Evolutionary conservation across 2,888 invertebrate genomes (phyloP), one percentile per base, ranked within the genome.

Genomic region (Cheiracanthium punctorium): DNA sequence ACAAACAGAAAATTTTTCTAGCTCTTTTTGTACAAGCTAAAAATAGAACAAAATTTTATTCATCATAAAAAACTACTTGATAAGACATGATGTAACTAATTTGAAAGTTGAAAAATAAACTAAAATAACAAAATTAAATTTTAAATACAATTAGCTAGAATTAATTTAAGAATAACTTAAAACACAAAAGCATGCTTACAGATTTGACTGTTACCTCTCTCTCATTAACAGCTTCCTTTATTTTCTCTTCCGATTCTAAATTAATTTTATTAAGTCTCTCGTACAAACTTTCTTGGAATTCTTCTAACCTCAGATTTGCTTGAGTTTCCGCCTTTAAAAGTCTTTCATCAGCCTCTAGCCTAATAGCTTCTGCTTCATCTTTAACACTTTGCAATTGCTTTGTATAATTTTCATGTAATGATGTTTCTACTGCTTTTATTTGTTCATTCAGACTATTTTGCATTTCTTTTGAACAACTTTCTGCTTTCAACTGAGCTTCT

Each of bases 401-500:
- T n/a, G 80, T 32, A 33, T 69, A 85, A 28, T 64, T 75, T 48
- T 85, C 70, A 29, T 65, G 24, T 33, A 86, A 64, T 12, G 85
- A 29, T 17, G 28, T 28, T 48, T 86, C 85, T 32, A 86, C 75
- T 80, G 70, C 85, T 48, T 86, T 86, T 4, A 86, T 80, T 28
- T 71, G 74, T 65, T 86, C 80, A 48, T 72, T 86, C 0, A 86
- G 41, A 28, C 43, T 48, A 71, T 81, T 82, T 43, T 87, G 87
- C 58, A 82, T 73, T n/a, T 87, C 87, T 58, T 87, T 72, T 17
- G 75, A 69, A 30, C 28, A 64, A 14, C 72, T 74, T 24, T 81
- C 81, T 20, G 73, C 67, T 64, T 72, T 77, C 1, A 37, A 67
- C 33, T 87, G 77, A 43, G 90, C 90, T 90, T 91, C 91, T 91